phyloP scores from a whole-genome alignment of 2,113 vertebrate genomes.

The Tenebrosternarchus preto region DNA sequence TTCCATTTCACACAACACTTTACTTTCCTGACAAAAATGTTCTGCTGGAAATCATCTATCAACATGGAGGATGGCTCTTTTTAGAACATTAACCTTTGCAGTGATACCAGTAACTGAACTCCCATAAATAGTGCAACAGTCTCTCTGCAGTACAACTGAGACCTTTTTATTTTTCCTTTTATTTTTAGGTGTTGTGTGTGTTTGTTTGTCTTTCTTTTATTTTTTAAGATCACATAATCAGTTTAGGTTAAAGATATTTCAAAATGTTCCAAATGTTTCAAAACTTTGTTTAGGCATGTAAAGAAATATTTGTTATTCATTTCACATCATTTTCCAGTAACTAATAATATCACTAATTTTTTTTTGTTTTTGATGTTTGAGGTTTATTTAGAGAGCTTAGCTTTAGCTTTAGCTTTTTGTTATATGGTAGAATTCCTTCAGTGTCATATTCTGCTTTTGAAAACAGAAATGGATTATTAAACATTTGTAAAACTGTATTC shows the following conservation, averaged over 20 bases:
- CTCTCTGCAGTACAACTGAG: not conserved
- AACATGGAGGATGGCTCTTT: not conserved
- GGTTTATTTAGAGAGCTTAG: not conserved
- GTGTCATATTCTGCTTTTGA: too few species aligned
- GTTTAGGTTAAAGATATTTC: too few species aligned
- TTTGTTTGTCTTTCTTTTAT: not conserved
- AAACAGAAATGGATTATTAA: too few species aligned
- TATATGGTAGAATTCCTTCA: not conserved
- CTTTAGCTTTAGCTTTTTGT: too few species aligned
- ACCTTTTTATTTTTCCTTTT: not conserved
- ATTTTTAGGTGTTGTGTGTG: not conserved
- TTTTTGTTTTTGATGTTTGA: too few species aligned
- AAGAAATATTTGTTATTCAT: too few species aligned
- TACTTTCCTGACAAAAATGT: not conserved
- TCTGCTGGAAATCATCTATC: constrained; percentile 18
- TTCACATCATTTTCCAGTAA: too few species aligned
- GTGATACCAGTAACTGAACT: not conserved
- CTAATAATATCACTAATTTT: too few species aligned
- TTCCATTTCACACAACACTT: not conserved
- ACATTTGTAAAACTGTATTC: too few species aligned
- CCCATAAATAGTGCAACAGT: not conserved
- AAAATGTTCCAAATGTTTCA: too few species aligned
- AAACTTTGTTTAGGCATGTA: too few species aligned
- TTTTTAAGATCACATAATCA: not conserved
- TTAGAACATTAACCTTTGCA: not conserved